These are phyloP conservation scores for Lacanobia oleracea DNA, from an alignment of 2,888 invertebrate genomes.

Conservation along the genomic window DNA sequence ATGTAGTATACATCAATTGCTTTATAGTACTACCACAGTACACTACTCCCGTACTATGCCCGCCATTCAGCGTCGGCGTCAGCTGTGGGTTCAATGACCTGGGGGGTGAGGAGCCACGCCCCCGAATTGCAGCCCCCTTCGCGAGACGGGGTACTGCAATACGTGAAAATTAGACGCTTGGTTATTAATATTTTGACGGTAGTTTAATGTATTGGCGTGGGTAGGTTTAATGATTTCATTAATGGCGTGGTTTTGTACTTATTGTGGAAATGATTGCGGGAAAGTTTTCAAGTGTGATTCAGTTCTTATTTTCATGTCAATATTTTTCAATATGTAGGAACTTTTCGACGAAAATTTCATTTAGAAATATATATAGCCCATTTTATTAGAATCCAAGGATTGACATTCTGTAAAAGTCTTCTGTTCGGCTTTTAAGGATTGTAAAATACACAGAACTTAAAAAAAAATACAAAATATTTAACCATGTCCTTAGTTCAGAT, in stretches of 20 bases:
- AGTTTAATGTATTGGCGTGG: neutral
- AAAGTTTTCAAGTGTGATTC: neutral
- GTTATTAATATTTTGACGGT: conserved; percentile 55
- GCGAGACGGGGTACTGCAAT: conserved; percentile 56
- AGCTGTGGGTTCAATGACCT: conserved; percentile 84
- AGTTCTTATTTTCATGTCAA: neutral
- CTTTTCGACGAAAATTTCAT: too few species aligned
- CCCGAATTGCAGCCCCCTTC: conserved; percentile 66
- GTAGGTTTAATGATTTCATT: conserved; percentile 18
- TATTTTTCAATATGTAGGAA: too few species aligned
- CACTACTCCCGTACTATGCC: conserved; percentile 73
- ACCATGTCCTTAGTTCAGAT: too few species aligned
- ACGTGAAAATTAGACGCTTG: conserved; percentile 61
- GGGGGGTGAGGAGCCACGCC: conserved; percentile 70
- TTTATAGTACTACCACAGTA: conserved; percentile 39
- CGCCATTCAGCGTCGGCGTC: conserved; percentile 82
- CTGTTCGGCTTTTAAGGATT: too few species aligned
- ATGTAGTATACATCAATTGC: conserved; percentile 17
- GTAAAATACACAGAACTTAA: too few species aligned
- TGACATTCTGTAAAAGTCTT: neutral
- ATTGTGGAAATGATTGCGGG: neutral
- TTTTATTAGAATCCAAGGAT: too few species aligned
- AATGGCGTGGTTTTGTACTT: neutral
- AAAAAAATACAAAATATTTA: too few species aligned
- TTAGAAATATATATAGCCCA: too few species aligned